A percentile compares a stretch with the other conserved stretches of the same genome.
Conservation (phyloP, 1,140 invertebrate genomes). For the Dendroctonus valens region DNA sequence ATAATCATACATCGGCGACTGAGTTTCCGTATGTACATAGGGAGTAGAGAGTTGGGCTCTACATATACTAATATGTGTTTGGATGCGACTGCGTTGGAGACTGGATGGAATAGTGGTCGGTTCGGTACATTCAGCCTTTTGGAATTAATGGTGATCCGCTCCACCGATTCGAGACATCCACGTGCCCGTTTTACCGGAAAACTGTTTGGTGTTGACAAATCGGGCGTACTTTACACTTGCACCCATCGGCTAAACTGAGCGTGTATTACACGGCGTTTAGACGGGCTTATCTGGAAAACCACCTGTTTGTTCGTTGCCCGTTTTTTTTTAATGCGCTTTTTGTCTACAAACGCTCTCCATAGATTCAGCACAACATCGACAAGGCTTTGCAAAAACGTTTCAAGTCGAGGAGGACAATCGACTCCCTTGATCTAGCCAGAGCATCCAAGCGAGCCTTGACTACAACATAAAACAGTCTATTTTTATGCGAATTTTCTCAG, state of each 20-base stretch:
- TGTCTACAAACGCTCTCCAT: too few species aligned
- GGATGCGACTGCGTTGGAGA: constrained; percentile 6
- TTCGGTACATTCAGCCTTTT: constrained; percentile 33
- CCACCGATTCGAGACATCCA: constrained; percentile 34
- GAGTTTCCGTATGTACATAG: background rate
- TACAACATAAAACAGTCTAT: too few species aligned
- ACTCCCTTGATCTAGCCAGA: too few species aligned
- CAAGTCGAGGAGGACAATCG: too few species aligned
- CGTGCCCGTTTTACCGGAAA: constrained; percentile 46
- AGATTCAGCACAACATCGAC: too few species aligned
- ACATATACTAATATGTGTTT: background rate
- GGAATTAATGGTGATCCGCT: constrained; percentile 40
- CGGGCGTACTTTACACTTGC: constrained; percentile 46
- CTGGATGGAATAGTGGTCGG: constrained; percentile 11
- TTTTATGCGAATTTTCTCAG: too few species aligned
- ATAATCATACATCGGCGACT: too few species aligned
- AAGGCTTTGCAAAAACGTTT: too few species aligned
- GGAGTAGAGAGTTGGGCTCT: background rate
- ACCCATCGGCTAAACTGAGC: constrained; percentile 34
- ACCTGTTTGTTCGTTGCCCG: constrained; percentile 1
- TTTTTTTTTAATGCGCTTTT: too few species aligned
- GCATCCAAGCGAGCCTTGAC: too few species aligned
- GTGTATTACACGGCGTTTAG: constrained; percentile 26
- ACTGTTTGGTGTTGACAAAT: constrained; percentile 48
- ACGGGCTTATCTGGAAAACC: constrained; percentile 5